These are phyloP conservation scores for Dipodomys merriami DNA, from an alignment of 2,113 vertebrate species.

Conservation along the genomic window DNA sequence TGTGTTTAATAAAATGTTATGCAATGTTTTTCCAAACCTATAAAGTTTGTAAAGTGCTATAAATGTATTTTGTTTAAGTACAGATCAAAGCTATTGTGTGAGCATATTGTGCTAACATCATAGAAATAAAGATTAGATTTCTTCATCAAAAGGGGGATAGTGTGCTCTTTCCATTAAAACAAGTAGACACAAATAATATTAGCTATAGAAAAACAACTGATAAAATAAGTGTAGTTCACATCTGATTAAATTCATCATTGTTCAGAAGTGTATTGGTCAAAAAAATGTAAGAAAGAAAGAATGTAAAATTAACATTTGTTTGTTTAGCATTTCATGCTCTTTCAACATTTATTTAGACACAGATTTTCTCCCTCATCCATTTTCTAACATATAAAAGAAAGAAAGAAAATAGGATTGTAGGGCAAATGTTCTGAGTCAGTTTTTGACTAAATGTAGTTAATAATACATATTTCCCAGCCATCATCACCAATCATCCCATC, in stretches of 20 bases:
- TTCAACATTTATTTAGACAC: not conserved
- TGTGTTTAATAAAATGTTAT: conserved; percentile 92
- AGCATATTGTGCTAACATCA: conserved; percentile 91
- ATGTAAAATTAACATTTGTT: not conserved
- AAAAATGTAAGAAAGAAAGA: conserved; percentile 37
- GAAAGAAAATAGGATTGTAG: conserved; percentile 7
- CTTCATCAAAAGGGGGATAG: conserved; percentile 79
- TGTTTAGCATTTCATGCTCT: not conserved
- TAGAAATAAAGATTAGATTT: conserved; percentile 90
- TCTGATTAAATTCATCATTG: not conserved
- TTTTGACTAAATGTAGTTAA: not conserved
- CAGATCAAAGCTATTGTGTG: conserved; percentile 89
- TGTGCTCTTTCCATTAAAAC: conserved; percentile 54
- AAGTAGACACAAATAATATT: not conserved
- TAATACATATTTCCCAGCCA: not conserved
- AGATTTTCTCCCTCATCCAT: not conserved
- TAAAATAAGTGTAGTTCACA: not conserved
- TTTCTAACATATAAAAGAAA: not conserved
- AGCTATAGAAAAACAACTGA: not conserved
- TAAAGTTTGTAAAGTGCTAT: conserved; percentile 92
- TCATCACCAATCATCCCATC: not conserved
- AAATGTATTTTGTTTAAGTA: conserved; percentile 93
- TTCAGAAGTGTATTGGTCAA: not conserved
- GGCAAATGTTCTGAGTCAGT: not conserved
- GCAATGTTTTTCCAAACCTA: conserved; percentile 89